A percentile compares a stretch with the other conserved stretches of the same genome.
Evolutionary conservation across 2,888 invertebrate genomes (phyloP).

Genomic region (Stenolophus ochropezus): DNA sequence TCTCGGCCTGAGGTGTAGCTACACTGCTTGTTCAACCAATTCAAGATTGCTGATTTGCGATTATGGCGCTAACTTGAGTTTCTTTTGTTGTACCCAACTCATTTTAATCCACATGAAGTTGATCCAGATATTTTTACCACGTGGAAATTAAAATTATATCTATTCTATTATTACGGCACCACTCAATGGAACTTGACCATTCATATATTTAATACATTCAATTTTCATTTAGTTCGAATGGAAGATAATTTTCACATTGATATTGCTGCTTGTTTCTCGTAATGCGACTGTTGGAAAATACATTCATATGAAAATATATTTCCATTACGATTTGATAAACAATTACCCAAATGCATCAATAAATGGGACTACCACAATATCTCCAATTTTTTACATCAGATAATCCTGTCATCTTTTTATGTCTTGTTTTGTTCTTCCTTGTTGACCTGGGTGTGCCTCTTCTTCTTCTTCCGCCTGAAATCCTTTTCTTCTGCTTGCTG

Average conservation of each 20-base stretch:
- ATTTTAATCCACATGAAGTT: slow-evolving; percentile 29
- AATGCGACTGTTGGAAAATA: not conserved
- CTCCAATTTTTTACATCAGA: too few species aligned
- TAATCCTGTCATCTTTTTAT: too few species aligned
- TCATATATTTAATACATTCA: slow-evolving; percentile 3
- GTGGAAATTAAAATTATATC: slow-evolving; percentile 32
- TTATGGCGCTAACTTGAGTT: not conserved
- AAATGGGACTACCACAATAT: too few species aligned
- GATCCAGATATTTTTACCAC: slow-evolving; percentile 16
- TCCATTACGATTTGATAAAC: too few species aligned
- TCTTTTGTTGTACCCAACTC: slow-evolving; percentile 11
- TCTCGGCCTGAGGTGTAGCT: slow-evolving; percentile 25
- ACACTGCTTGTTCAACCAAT: slow-evolving; percentile 1
- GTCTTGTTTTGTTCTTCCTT: too few species aligned
- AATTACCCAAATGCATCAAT: too few species aligned
- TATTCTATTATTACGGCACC: not conserved
- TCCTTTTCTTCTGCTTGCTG: too few species aligned
- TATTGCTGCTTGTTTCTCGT: not conserved
- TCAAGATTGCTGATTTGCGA: slow-evolving; percentile 37
- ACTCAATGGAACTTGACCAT: not conserved
- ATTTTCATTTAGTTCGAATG: slow-evolving; percentile 17
- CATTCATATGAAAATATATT: too few species aligned
- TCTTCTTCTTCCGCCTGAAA: too few species aligned
- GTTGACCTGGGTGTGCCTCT: too few species aligned
- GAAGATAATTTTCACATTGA: not conserved